These are phyloP conservation scores for Metridium senile DNA, from an alignment of 92 coral and sea anemone species.

Conservation along the genomic window DNA sequence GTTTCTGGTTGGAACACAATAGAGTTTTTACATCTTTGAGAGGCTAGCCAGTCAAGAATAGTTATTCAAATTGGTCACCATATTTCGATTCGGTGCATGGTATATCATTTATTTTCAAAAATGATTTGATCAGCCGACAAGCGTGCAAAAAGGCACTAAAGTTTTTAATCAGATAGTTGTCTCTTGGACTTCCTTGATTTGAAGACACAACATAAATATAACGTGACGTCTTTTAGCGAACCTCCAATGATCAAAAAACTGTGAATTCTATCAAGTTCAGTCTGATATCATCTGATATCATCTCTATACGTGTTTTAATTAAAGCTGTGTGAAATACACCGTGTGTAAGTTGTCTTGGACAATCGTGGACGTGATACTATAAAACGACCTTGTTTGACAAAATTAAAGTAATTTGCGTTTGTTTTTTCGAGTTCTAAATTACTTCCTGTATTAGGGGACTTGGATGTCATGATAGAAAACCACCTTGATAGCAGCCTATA, in stretches of 20 bases:
- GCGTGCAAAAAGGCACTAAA: too few relatives aligned
- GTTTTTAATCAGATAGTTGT: too few relatives aligned
- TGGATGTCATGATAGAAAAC: conserved; percentile 1
- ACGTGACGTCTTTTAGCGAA: too few relatives aligned
- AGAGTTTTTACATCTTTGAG: too few relatives aligned
- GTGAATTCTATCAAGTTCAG: background rate
- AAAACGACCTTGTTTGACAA: background rate
- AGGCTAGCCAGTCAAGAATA: too few relatives aligned
- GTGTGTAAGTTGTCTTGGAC: background rate
- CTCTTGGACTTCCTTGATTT: background rate
- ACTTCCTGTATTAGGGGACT: conserved; percentile 10
- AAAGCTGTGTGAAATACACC: background rate
- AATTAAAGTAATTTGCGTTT: background rate
- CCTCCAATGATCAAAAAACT: background rate
- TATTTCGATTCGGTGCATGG: too few relatives aligned
- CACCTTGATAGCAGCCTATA: background rate
- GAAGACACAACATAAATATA: background rate
- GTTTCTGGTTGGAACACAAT: too few relatives aligned
- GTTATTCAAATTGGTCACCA: too few relatives aligned
- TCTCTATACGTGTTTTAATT: background rate
- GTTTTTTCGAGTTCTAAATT: background rate
- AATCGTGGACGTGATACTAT: background rate
- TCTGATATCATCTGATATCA: background rate
- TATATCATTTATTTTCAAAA: background rate
- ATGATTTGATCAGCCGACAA: too few relatives aligned